Evolutionary conservation across 2,113 vertebrate species (phyloP).

Genomic region (Carollia perspicillata): DNA sequence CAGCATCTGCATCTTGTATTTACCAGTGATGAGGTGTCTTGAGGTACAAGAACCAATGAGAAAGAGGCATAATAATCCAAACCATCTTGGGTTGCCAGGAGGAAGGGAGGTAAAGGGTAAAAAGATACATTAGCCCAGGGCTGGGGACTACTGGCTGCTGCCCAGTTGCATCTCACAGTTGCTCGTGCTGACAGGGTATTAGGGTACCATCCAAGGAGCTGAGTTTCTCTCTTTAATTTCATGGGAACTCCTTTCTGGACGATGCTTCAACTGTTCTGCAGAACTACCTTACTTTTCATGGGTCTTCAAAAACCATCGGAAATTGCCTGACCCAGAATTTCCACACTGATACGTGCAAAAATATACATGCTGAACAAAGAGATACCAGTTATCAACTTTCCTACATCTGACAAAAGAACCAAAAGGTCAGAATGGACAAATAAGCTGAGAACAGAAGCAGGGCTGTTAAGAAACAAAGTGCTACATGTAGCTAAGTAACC

Average conservation of each 20-base stretch:
- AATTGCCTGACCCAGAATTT: conserved; percentile 32
- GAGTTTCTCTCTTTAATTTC: not conserved
- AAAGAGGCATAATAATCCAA: conserved; percentile 42
- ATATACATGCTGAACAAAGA: not conserved
- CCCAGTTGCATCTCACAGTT: not conserved
- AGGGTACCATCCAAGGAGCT: conserved; percentile 3
- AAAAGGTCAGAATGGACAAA: conserved; percentile 38
- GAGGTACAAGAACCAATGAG: conserved; percentile 50
- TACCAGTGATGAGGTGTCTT: conserved; percentile 40
- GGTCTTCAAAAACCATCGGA: conserved; percentile 25
- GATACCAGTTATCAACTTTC: conserved; percentile 13
- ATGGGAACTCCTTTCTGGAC: conserved; percentile 28
- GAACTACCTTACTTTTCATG: not conserved
- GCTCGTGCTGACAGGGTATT: not conserved
- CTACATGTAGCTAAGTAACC: not conserved
- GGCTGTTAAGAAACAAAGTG: not conserved
- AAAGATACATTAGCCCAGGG: not conserved
- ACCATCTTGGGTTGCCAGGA: conserved; percentile 36
- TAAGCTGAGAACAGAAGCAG: not conserved
- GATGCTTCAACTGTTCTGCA: conserved; percentile 20
- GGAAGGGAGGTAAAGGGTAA: conserved; percentile 3
- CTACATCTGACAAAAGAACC: conserved; percentile 6
- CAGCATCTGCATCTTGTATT: not conserved
- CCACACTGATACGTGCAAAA: not conserved
- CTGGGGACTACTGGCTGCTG: not conserved